phyloP scores from a whole-genome alignment of 1,140 invertebrate species.

The Diorhabda sublineata region DNA sequence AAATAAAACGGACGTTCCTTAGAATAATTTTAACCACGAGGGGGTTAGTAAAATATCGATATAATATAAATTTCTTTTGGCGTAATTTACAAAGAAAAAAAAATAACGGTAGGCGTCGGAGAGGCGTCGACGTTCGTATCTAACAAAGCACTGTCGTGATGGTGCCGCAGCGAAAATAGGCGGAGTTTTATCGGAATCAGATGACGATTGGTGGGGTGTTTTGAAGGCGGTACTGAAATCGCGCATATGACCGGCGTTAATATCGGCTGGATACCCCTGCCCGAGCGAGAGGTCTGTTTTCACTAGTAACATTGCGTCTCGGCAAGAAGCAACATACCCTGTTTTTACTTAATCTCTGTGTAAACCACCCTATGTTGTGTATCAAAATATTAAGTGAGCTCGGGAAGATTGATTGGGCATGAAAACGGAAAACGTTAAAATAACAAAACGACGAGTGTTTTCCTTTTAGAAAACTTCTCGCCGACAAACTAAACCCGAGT shows the following conservation, averaged over 20 bases:
- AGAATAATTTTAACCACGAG: slow-evolving; percentile 25
- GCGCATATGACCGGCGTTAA: slow-evolving; percentile 31
- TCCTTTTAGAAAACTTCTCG: slow-evolving; percentile 36
- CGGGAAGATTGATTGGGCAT: slow-evolving; percentile 44
- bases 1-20: slow-evolving; percentile 30
- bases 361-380: slow-evolving; percentile 49
- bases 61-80: slow-evolving; percentile 22
- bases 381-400: slow-evolving; percentile 49
- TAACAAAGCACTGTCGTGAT: slow-evolving; percentile 29
- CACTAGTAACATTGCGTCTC: slow-evolving; percentile 49
- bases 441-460: slow-evolving; percentile 36
- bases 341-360: slow-evolving; percentile 50
- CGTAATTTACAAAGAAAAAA: slow-evolving; percentile 24
- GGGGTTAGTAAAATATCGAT: slow-evolving; percentile 25
- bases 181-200: slow-evolving; percentile 11
- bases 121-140: slow-evolving; percentile 6
- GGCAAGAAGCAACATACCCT: slow-evolving; percentile 45
- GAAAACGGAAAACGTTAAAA: slow-evolving; percentile 43
- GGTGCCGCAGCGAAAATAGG: slow-evolving; percentile 36
- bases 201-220: slow-evolving; percentile 28
- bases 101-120: slow-evolving; percentile 17
- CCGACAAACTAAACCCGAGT: slow-evolving; percentile 21
- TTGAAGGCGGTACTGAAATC: slow-evolving; percentile 21
- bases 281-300: slow-evolving; percentile 41
- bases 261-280: slow-evolving; percentile 25